Conservation (phyloP, 2,888 invertebrate species). For the Tenthredo livida region DNA sequence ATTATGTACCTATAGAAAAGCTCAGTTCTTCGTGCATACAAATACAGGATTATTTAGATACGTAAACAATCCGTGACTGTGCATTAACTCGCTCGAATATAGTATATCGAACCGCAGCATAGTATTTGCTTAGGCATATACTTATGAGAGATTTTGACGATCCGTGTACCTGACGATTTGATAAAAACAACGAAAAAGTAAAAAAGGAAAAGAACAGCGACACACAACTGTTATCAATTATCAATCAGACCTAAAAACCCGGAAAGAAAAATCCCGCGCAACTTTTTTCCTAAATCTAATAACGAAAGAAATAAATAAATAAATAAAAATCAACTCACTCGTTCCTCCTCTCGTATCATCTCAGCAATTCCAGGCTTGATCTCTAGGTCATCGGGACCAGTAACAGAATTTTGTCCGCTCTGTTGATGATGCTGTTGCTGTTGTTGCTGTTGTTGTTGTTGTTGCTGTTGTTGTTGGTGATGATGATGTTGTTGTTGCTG, state of each 20-base stretch:
- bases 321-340: conserved; percentile 85
- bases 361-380: conserved; percentile 97
- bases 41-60: neutral
- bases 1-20: neutral
- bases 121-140: no score
- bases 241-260: no score
- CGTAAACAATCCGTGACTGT: neutral
- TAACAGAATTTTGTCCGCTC: conserved; percentile 63
- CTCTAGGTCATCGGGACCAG: conserved; percentile 87
- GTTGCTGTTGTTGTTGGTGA: conserved; percentile 62
- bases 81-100: neutral
- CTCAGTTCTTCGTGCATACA: neutral
- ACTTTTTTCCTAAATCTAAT: neutral
- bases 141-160: no score
- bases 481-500: conserved; percentile 61
- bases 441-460: conserved; percentile 61
- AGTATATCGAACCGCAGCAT: no score
- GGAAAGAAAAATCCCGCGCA: neutral
- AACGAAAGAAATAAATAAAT: neutral
- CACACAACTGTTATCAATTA: no score
- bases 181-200: no score
- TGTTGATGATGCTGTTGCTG: conserved; percentile 66
- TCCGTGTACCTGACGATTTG: no score
- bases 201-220: no score
- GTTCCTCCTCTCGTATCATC: conserved; percentile 97